These are phyloP conservation scores for Elysia chlorotica DNA, from an alignment of 1,140 invertebrate genomes.

Conservation along the genomic window DNA sequence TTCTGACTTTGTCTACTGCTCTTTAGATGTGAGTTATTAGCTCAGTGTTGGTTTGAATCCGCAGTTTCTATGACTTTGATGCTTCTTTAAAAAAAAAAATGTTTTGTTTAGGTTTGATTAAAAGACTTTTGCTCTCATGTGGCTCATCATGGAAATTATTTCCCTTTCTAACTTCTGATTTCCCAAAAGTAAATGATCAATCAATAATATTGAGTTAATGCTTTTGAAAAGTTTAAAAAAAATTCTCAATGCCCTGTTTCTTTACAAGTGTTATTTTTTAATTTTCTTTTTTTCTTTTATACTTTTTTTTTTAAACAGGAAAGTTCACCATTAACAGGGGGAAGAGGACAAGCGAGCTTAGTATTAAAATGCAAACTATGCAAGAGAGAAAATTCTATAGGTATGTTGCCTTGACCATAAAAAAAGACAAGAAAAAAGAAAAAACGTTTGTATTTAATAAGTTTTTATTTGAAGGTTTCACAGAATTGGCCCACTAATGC, in stretches of 20 bases:
- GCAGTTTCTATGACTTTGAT: too few relatives aligned
- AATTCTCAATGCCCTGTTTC: not conserved
- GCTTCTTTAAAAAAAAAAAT: too few relatives aligned
- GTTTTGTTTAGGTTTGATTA: too few relatives aligned
- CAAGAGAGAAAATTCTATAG: constrained; percentile 79
- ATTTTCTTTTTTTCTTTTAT: too few relatives aligned
- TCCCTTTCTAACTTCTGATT: not conserved
- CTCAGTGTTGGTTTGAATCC: too few relatives aligned
- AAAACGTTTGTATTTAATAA: not conserved
- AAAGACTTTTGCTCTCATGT: not conserved
- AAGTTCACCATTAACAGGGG: constrained; percentile 71
- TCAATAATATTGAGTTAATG: not conserved
- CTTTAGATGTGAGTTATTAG: too few relatives aligned
- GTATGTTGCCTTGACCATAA: constrained; percentile 57
- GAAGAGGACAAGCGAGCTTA: constrained; percentile 77
- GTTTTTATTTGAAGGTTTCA: not conserved
- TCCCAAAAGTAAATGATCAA: not conserved
- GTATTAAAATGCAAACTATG: constrained; percentile 90
- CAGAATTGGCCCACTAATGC: not conserved
- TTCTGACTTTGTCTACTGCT: too few relatives aligned
- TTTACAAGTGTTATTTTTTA: not conserved
- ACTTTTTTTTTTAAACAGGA: constrained; percentile 65
- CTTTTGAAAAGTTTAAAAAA: not conserved
- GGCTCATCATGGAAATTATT: not conserved
- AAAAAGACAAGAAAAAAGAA: not conserved